phyloP scores from a whole-genome alignment of 2,113 vertebrate genomes.

The Boleophthalmus pectinirostris region DNA sequence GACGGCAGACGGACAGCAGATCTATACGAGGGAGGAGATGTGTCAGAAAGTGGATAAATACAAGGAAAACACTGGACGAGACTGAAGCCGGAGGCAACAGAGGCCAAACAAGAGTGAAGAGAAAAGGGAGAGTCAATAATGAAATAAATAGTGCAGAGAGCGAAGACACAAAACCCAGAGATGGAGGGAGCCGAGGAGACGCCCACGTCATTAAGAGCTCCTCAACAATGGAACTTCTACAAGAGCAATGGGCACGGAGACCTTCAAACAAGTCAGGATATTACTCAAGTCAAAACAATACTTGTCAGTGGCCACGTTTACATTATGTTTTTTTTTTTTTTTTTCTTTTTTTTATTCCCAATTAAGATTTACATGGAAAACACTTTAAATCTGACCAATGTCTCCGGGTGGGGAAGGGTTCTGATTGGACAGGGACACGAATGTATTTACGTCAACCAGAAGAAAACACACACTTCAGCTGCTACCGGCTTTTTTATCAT shows the following conservation, averaged over 20 bases:
- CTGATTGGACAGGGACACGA: no score
- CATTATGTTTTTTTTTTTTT: no score
- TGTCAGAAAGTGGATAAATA: constrained; percentile 55
- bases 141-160: constrained; percentile 57
- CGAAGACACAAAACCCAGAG: constrained; percentile 42
- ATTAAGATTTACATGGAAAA: no score
- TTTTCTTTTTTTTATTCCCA: no score
- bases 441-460: no score
- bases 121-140: constrained; percentile 46
- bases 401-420: no score
- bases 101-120: constrained; percentile 28
- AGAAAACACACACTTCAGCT: no score
- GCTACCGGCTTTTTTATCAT: no score
- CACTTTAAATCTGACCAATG: no score
- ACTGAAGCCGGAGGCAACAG: constrained; percentile 27
- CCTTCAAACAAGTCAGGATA: neutral
- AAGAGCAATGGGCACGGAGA: neutral
- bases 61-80: constrained; percentile 40
- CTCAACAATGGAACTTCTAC: neutral
- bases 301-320: constrained; percentile 7
- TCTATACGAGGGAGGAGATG: constrained; percentile 67
- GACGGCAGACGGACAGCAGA: constrained; percentile 56
- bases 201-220: constrained; percentile 24
- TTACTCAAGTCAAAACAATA: neutral
- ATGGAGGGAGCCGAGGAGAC: constrained; percentile 40